phyloP scores from a whole-genome alignment of 2,888 invertebrate species.

The Cheilosia grossa region DNA sequence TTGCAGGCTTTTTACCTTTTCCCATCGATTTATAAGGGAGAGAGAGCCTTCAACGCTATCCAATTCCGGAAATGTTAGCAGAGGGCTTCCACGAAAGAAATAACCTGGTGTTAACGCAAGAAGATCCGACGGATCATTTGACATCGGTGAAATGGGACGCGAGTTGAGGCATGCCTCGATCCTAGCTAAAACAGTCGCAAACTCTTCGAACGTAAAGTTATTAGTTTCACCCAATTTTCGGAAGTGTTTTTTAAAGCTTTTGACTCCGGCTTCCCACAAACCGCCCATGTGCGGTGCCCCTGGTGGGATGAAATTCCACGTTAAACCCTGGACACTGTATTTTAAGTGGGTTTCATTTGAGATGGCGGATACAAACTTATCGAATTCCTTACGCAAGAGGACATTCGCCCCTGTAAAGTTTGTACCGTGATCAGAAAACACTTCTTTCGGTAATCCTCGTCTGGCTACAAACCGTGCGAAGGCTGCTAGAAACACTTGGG shows the following conservation, averaged over 20 bases:
- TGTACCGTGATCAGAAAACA: background rate
- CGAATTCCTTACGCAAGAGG: no score
- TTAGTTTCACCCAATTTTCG: no score
- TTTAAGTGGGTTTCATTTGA: no score
- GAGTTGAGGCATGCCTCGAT: no score
- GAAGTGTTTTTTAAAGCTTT: no score
- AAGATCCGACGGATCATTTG: background rate
- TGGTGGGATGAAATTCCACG: no score
- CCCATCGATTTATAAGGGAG: background rate
- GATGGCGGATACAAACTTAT: no score
- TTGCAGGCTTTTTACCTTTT: background rate
- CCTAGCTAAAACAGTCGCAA: no score
- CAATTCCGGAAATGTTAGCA: background rate
- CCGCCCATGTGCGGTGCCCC: no score
- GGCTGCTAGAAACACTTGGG: background rate
- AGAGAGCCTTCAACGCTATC: background rate
- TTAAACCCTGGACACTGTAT: background rate
- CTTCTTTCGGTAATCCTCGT: background rate
- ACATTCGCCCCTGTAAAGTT: background rate
- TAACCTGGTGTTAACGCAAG: background rate
- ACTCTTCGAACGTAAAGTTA: no score
- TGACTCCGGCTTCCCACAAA: no score
- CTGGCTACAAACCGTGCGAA: background rate
- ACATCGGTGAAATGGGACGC: slow-evolving; percentile 1
- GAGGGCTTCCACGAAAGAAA: background rate